A percentile compares a stretch with the other conserved stretches of the same genome.
Evolutionary conservation across 2,113 vertebrate genomes (phyloP).

Genomic region (Montifringilla adamsi): DNA sequence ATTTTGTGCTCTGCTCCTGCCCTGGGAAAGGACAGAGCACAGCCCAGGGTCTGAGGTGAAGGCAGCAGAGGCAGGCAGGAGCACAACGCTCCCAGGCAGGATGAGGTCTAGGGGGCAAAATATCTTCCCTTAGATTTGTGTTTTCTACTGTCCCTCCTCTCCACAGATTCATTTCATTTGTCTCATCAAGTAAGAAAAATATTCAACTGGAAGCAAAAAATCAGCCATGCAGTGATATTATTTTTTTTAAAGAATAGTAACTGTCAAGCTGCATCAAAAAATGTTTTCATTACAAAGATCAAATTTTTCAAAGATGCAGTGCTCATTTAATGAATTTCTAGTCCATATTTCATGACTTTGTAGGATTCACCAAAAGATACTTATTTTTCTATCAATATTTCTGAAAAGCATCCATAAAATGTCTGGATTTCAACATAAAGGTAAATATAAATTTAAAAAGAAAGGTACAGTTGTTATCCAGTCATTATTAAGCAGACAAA

Average conservation of each 20-base stretch:
- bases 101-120: neutral
- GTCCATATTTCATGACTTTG: neutral
- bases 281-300: neutral
- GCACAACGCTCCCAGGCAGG: rapidly evolving
- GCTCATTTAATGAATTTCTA: neutral
- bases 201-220: neutral
- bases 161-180: neutral
- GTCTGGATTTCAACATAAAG: neutral
- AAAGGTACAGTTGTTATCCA: neutral
- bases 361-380: neutral
- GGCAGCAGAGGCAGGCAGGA: neutral
- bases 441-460: neutral
- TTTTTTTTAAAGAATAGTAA: neutral
- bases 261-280: neutral
- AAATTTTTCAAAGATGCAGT: neutral
- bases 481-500: neutral
- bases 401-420: neutral
- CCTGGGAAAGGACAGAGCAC: neutral
- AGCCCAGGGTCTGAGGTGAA: neutral
- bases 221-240: neutral
- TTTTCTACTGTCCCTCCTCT: neutral
- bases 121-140: neutral
- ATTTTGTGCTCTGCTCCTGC: neutral
- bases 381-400: neutral
- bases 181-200: neutral